These are phyloP conservation scores for Spisula subtruncata DNA, from an alignment of 2,888 invertebrate genomes.

Conservation along the genomic window DNA sequence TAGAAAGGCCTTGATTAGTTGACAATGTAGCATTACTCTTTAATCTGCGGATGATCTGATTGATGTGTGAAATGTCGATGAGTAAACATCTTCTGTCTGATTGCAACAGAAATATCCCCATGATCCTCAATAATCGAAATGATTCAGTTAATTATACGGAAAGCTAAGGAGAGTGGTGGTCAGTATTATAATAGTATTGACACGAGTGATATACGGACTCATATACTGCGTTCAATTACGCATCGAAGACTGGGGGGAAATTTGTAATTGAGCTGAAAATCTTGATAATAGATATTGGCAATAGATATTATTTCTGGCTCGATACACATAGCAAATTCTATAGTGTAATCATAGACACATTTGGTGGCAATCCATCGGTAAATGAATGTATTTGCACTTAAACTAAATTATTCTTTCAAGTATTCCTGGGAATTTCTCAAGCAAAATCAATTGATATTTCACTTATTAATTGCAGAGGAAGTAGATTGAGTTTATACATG, in stretches of 20 bases:
- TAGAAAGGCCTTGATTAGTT: background rate
- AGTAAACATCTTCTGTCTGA: background rate
- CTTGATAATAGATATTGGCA: background rate
- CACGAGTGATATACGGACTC: background rate
- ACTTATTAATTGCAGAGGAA: background rate
- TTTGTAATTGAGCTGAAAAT: background rate
- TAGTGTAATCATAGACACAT: background rate
- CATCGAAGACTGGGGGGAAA: background rate
- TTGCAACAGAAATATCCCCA: constrained; percentile 4
- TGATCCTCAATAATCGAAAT: background rate
- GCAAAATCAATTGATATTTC: background rate
- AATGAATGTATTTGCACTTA: background rate
- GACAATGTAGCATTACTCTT: background rate
- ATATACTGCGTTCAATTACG: background rate
- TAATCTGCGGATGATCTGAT: background rate
- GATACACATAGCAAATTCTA: background rate
- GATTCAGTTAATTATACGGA: background rate
- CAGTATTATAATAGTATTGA: background rate
- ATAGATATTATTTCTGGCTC: background rate
- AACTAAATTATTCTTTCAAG: background rate
- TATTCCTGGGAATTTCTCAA: background rate
- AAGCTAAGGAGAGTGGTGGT: background rate
- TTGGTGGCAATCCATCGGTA: background rate
- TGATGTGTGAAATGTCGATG: background rate
- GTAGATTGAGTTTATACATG: background rate